phyloP scores from a whole-genome alignment of 2,888 invertebrate genomes.

The Beris morrisii region DNA sequence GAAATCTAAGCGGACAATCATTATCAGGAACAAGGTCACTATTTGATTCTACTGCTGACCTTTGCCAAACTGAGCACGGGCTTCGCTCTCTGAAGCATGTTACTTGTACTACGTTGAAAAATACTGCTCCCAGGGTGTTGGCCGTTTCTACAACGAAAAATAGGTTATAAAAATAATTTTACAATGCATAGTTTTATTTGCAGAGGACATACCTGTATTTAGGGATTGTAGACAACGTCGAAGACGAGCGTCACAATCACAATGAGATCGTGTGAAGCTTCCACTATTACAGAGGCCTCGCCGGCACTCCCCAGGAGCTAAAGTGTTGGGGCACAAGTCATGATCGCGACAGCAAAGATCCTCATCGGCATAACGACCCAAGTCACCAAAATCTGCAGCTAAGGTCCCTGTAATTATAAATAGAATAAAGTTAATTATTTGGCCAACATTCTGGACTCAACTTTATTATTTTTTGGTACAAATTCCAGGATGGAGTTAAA shows the following conservation, averaged over 20 bases:
- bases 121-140: slow-evolving; percentile 70
- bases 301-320: slow-evolving; percentile 63
- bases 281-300: slow-evolving; percentile 70
- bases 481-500: too few species aligned
- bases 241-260: slow-evolving; percentile 73
- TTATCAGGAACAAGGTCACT: slow-evolving; percentile 37
- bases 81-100: slow-evolving; percentile 70
- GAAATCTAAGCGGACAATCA: slow-evolving; percentile 48
- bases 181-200: not conserved
- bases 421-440: not conserved
- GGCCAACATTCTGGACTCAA: too few species aligned
- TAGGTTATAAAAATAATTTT: not conserved
- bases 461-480: too few species aligned
- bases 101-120: slow-evolving; percentile 74
- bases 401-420: slow-evolving; percentile 56
- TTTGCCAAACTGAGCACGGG: slow-evolving; percentile 66
- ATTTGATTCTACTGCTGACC: slow-evolving; percentile 54
- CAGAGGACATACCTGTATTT: slow-evolving; percentile 57
- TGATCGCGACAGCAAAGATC: slow-evolving; percentile 75
- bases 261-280: slow-evolving; percentile 70
- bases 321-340: slow-evolving; percentile 67
- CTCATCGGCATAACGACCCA: slow-evolving; percentile 65
- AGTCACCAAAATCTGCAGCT: slow-evolving; percentile 64
- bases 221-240: slow-evolving; percentile 68
- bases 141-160: slow-evolving; percentile 60